Evolutionary conservation across 2,113 vertebrate genomes (phyloP).

Genomic region (Megaptera novaeangliae): DNA sequence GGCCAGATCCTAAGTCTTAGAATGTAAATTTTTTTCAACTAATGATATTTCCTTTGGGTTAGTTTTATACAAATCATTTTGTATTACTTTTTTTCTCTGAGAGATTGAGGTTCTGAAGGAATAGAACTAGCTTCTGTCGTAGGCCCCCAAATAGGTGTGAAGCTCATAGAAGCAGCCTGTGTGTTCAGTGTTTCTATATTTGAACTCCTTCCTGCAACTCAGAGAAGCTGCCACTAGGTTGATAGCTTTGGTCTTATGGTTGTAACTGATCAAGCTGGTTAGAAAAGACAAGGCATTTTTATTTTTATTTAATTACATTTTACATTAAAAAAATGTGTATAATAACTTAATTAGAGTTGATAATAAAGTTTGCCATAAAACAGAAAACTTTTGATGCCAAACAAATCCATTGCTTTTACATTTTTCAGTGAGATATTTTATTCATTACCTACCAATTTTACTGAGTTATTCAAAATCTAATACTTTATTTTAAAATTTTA

Average conservation of each 20-base stretch:
- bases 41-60: neutral
- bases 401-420: neutral
- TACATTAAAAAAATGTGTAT: neutral
- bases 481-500: neutral
- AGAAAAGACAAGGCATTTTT: neutral
- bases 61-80: neutral
- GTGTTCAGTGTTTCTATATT: neutral
- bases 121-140: neutral
- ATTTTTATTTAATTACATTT: neutral
- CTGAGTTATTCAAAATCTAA: neutral
- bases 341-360: neutral
- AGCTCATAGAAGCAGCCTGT: neutral
- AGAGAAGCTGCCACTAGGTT: neutral
- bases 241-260: neutral
- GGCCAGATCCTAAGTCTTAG: neutral
- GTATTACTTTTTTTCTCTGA: neutral
- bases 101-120: neutral
- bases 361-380: neutral
- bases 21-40: neutral
- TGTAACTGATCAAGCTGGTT: neutral
- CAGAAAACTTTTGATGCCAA: neutral
- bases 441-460: neutral
- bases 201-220: neutral
- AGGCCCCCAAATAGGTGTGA: neutral
- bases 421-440: neutral